Conservation (phyloP, 2,113 vertebrate genomes). For the Phrynosoma blainvillii region DNA sequence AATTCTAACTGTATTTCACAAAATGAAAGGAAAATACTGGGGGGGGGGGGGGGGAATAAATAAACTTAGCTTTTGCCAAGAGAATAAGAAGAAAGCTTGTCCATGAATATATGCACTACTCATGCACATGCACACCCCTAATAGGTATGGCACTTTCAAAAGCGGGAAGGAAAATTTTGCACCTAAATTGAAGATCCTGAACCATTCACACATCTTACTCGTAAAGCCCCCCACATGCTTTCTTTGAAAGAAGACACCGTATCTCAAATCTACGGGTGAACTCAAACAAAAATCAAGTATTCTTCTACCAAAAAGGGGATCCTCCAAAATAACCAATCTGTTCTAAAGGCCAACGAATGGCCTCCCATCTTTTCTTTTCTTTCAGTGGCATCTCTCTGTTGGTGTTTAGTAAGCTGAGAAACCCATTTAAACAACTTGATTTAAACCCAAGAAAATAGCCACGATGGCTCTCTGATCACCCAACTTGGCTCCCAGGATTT, state of each 20-base stretch:
- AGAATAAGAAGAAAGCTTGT: not conserved
- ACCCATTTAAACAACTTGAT: not conserved
- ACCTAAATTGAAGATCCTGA: not conserved
- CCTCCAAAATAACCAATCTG: too few relatives aligned
- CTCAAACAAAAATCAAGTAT: not conserved
- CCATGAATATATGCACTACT: too few relatives aligned
- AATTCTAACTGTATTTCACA: not conserved
- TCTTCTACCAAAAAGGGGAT: not conserved
- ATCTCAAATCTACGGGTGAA: not conserved
- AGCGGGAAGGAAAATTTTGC: not conserved
- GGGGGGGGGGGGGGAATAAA: not conserved
- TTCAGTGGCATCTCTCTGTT: not conserved
- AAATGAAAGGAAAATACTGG: not conserved
- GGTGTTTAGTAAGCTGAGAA: not conserved
- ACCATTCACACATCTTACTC: not conserved
- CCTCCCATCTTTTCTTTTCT: not conserved
- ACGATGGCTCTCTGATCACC: accelerated
- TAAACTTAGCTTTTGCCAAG: not conserved
- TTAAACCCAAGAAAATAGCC: accelerated
- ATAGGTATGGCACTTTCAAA: not conserved
- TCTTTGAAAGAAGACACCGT: too few relatives aligned
- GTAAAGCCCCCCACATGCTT: too few relatives aligned
- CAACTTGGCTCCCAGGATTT: not conserved
- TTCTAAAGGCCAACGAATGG: too few relatives aligned
- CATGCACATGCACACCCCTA: not conserved